These are phyloP conservation scores for Nezara viridula DNA, from an alignment of 2,888 invertebrate genomes.

Conservation along the genomic window DNA sequence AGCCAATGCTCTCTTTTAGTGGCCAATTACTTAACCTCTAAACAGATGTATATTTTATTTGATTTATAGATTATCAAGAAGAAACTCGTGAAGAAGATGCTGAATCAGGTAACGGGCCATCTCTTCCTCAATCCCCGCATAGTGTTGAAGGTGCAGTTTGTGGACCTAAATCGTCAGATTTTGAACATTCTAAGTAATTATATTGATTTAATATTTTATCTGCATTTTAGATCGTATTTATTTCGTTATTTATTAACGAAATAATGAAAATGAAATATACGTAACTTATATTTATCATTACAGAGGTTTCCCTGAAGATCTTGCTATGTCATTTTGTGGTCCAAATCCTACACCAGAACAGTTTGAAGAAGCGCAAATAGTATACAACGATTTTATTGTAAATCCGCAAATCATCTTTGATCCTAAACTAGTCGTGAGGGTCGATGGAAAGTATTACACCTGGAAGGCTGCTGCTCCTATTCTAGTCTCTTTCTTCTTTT, in stretches of 20 bases:
- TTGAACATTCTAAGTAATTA: conserved; percentile 71
- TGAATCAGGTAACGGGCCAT: conserved; percentile 96
- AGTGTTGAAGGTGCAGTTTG: conserved; percentile 84
- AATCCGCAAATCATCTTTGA: conserved; percentile 79
- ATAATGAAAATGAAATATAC: no score
- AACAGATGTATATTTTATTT: neutral
- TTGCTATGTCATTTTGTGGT: conserved; percentile 83
- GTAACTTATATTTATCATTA: no score
- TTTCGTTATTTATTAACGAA: neutral
- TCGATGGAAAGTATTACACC: conserved; percentile 89
- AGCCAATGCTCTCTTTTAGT: no score
- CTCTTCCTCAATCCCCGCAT: conserved; percentile 93
- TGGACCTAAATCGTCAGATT: conserved; percentile 83
- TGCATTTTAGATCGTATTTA: neutral
- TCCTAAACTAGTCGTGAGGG: conserved; percentile 87
- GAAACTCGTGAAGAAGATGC: conserved; percentile 84
- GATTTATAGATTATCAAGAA: conserved; percentile 52
- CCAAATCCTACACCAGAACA: conserved; percentile 74
- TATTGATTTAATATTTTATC: conserved; percentile 70
- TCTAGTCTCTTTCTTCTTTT: conserved; percentile 88
- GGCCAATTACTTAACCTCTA: no score
- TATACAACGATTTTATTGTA: conserved; percentile 74
- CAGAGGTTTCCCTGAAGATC: conserved; percentile 73
- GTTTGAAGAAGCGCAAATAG: conserved; percentile 75
- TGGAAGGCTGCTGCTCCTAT: conserved; percentile 94